Evolutionary conservation across 2,113 vertebrate species (phyloP), one percentile per base, ranked within the genome.

Genomic region (Thunnus thynnus): DNA sequence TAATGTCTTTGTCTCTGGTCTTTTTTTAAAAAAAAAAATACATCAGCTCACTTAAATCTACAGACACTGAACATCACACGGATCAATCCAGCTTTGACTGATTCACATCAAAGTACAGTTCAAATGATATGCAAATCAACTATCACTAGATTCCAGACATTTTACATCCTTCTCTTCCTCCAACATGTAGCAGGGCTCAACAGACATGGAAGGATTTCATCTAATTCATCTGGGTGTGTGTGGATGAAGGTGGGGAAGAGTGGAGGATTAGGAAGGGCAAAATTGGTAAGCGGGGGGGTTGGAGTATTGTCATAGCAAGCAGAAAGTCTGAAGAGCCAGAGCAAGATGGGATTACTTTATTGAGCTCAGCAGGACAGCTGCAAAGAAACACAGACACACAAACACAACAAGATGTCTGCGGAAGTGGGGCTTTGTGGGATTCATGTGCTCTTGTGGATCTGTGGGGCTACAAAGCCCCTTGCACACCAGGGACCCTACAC

Each of bases 291-390:
- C 36, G 36, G 36, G 36, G 36, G 36, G 8, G 36, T 17, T 63
- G 72, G 50, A 25, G 71, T 27, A 51, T 61, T 61, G 47, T 73
- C 46, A 48, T 18, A 41, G 70, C 44, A 32, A 50, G 25, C 12
- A 13, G 70, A 48, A 16, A 73, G 12, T 73, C 71, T 66, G 72
- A 77, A 72, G 71, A 63, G 78, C 56, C 80, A 54, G 73, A 57
- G 78, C 66, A 75, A 89, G 72, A 80, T 54, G 55, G 83, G 81
- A 78, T 86, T 84, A 82, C 47, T 80, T 72, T 76, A 82, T 82
- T 60, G 58, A 63, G 55, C 44, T 79, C 63, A 27, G 64, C 22
- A 56, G 76, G 62, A 63, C 44, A 25, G 44, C 62, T 22, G 74
- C 36, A 41, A 44, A 52, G 51, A n/a, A 52, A 51, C 25, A 69